Percentiles rank a stretch among this genome's conserved stretches.
These are phyloP conservation scores for Tachyglossus aculeatus DNA, from an alignment of 2,797 vertebrate species.

Conservation along the genomic window DNA sequence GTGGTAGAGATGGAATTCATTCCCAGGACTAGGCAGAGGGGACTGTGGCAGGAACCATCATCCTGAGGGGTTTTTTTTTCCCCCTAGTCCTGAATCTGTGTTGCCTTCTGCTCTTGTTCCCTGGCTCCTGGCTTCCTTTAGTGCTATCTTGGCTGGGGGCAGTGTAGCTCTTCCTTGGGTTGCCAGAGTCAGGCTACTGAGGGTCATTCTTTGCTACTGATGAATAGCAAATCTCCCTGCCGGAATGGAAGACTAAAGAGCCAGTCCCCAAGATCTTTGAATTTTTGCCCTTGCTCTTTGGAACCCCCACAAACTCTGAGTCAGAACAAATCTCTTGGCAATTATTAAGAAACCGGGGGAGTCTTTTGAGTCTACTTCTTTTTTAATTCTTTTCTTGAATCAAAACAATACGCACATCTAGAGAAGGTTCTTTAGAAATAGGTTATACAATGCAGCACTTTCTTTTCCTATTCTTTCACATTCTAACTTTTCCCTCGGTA, in stretches of 20 bases:
- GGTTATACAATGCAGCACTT: conserved; percentile 40
- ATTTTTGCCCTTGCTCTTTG: conserved; percentile 49
- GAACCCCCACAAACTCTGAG: conserved; percentile 35
- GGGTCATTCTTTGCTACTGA: conserved; percentile 62
- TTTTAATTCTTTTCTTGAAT: conserved; percentile 31
- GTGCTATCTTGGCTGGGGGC: conserved; percentile 62
- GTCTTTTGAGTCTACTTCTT: conserved; percentile 50
- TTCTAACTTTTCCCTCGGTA: conserved; percentile 37
- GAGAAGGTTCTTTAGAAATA: conserved; percentile 58
- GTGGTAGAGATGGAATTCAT: conserved; percentile 59
- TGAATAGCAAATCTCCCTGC: conserved; percentile 56
- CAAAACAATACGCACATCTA: conserved; percentile 54
- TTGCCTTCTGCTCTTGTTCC: conserved; percentile 40
- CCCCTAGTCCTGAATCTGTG: too few relatives aligned
- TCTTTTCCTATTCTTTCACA: conserved; percentile 42
- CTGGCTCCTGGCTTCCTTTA: conserved; percentile 24
- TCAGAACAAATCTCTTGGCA: conserved; percentile 49
- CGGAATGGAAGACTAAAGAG: conserved; percentile 58
- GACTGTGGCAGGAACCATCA: too few relatives aligned
- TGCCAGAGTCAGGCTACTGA: conserved; percentile 64
- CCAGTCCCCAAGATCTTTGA: conserved; percentile 36
- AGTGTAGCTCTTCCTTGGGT: conserved; percentile 63
- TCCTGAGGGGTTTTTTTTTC: too few relatives aligned
- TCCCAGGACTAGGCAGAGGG: conserved; percentile 42
- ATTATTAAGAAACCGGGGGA: conserved; percentile 37